Percentiles rank a stretch among this genome's conserved stretches.
Evolutionary conservation across 2,113 vertebrate genomes (phyloP).

Genomic region (Platysternon megacephalum): DNA sequence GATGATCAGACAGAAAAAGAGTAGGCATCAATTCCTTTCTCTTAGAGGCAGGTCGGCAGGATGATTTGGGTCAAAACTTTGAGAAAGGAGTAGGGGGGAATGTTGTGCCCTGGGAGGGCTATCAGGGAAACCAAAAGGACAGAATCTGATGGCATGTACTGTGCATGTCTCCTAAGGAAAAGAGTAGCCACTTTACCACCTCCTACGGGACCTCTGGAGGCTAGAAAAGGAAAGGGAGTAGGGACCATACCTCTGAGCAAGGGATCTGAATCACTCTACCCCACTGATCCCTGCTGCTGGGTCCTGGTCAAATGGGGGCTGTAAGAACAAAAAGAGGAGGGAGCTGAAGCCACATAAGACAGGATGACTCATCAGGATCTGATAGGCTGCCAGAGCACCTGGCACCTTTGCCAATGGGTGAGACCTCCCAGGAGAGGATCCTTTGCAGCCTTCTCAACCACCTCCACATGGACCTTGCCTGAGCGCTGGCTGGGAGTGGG

Average conservation of each 20-base stretch:
- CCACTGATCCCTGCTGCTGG: not conserved
- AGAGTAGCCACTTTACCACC: not conserved
- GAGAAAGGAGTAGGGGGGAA: not conserved
- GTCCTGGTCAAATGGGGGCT: too few relatives aligned
- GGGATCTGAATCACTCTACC: not conserved
- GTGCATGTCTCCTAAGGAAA: not conserved
- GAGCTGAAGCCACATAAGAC: not conserved
- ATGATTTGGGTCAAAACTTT: not conserved
- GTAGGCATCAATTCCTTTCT: not conserved
- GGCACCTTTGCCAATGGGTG: not conserved
- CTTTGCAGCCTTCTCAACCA: not conserved
- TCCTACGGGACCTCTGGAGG: not conserved
- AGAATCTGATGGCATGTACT: not conserved
- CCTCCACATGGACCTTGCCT: not conserved
- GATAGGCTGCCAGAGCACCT: not conserved
- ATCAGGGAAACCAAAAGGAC: not conserved
- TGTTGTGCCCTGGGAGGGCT: not conserved
- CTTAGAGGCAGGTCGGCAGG: not conserved
- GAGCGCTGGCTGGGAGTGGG: not conserved
- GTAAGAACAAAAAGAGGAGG: fast-evolving
- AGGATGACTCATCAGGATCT: not conserved
- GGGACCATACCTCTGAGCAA: not conserved
- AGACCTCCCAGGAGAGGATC: not conserved
- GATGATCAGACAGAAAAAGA: not conserved
- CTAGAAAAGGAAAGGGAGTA: not conserved